Percentiles rank a stretch among this genome's conserved stretches.
Conservation (phyloP, 2,113 vertebrate genomes). For the Scomber japonicus region DNA sequence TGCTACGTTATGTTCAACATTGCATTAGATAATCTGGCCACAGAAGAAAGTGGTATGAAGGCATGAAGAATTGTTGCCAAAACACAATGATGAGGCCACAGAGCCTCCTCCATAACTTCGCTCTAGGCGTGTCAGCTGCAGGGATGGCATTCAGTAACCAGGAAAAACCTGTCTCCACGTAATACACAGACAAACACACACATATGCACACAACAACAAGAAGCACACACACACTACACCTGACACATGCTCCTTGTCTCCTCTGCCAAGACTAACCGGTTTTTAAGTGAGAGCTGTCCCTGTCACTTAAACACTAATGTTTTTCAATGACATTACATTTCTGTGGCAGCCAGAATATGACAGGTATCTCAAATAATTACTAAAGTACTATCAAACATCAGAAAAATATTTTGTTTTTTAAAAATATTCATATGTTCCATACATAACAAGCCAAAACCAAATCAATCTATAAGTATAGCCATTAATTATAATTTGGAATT, state of each 20-base stretch:
- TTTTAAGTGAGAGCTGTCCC: conserved; percentile 26
- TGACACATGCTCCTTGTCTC: conserved; percentile 46
- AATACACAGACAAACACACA: conserved; percentile 32
- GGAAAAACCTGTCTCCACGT: conserved; percentile 77
- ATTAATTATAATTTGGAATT: background rate
- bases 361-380: too few species aligned
- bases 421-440: background rate
- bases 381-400: too few species aligned
- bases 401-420: too few species aligned
- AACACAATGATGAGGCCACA: conserved; percentile 46
- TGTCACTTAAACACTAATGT: conserved; percentile 12
- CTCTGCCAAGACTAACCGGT: conserved; percentile 65
- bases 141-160: conserved; percentile 72
- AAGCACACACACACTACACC: conserved; percentile 40
- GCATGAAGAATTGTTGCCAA: conserved; percentile 47
- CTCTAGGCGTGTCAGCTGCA: conserved; percentile 64
- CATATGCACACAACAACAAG: conserved; percentile 39
- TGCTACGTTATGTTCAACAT: conserved; percentile 10
- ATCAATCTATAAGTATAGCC: background rate
- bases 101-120: conserved; percentile 34
- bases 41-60: conserved; percentile 9
- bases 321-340: conserved; percentile 28
- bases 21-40: conserved; percentile 3
- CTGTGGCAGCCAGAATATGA: background rate
- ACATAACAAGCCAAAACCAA: background rate